Base-by-base conservation (phyloP, 30 jellyfish, hydroid and myxozoan species). In the Clytia hemisphaerica region DNA sequence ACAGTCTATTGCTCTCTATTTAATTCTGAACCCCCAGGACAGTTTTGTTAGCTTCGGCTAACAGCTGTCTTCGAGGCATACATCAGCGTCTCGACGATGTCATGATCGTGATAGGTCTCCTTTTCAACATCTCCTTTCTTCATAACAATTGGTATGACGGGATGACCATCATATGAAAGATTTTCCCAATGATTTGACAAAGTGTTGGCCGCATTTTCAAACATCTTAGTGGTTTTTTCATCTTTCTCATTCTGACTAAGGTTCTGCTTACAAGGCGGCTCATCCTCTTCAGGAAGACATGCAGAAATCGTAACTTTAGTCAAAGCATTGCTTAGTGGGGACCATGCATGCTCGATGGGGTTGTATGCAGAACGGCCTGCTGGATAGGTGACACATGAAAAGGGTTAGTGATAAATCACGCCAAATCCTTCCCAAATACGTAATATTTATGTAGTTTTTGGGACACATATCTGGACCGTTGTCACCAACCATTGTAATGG, bases 351-450 rank as follows among this genome's bases (percentile, higher is more conserved):
- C n/a, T 40, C 53, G 53, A 40, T 40, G 10, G 53, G 53, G 53
- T 40, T 40, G 53, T 40, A 40, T n/a, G 53, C 53, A n/a, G 53
- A 40, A n/a, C 53, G 53, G n/a, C 53, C 53, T 7, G 53, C 53
- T 40, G 53, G 53, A 40, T 40, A 40, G n/a, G 53, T 40, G 53
- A 40, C 53, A 40, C 53, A 40, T n/a, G n/a, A n/a, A n/a, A n/a
- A n/a, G n/a, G n/a, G n/a, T n/a, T n/a, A n/a, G n/a, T n/a, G n/a
- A n/a, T n/a, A n/a, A n/a, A n/a, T n/a, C n/a, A n/a, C n/a, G n/a
- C 53, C 53, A 40, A n/a, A 40, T 40, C n/a, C 53, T 40, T n/a
- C 53, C 53, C 14, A 40, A n/a, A n/a, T 40, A 40, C 10, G n/a
- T 10, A n/a, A 40, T 40, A n/a, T 40, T 40, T 10, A 40, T 40